A percentile compares a stretch with the other conserved stretches of the same genome.
These are phyloP conservation scores for Tetramorium alpestre DNA, from an alignment of 1,140 invertebrate species.

Conservation along the genomic window DNA sequence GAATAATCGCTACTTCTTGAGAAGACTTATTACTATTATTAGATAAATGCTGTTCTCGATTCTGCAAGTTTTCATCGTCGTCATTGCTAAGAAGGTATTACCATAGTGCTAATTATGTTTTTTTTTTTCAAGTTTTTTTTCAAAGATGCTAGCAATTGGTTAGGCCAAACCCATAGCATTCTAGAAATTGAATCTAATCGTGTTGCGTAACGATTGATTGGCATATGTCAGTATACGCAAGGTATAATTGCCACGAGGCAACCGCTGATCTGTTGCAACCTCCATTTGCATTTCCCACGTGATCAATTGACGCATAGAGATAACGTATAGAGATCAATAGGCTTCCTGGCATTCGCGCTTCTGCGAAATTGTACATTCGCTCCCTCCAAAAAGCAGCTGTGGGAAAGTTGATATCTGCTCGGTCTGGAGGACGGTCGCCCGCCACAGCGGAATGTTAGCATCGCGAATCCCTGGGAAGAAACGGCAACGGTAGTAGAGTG, in stretches of 20 bases:
- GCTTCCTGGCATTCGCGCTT: conserved; percentile 14
- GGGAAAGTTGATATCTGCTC: conserved; percentile 77
- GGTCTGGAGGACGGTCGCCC: conserved; percentile 55
- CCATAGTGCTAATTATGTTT: neutral
- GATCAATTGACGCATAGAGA: neutral
- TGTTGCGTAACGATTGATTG: conserved; percentile 15
- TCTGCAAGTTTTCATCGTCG: neutral
- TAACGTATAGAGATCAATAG: conserved; percentile 1
- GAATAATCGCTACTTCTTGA: conserved; percentile 16
- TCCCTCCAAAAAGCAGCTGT: conserved; percentile 77
- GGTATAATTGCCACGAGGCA: neutral
- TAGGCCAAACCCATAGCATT: neutral
- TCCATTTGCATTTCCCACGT: conserved; percentile 1
- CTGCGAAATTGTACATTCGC: conserved; percentile 51
- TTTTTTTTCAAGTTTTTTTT: neutral
- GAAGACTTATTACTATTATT: conserved; percentile 5
- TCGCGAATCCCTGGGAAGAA: conserved; percentile 73
- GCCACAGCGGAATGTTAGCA: conserved; percentile 74
- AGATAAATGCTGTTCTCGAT: conserved; percentile 1
- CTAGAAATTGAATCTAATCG: conserved; percentile 17
- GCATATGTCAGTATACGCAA: neutral
- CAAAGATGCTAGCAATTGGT: neutral
- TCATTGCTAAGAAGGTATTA: neutral
- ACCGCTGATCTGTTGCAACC: neutral
- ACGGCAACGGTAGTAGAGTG: conserved; percentile 56